A percentile compares a stretch with the other conserved stretches of the same genome.
Conservation (phyloP, 1,140 invertebrate genomes). For the Hetaerina americana region DNA sequence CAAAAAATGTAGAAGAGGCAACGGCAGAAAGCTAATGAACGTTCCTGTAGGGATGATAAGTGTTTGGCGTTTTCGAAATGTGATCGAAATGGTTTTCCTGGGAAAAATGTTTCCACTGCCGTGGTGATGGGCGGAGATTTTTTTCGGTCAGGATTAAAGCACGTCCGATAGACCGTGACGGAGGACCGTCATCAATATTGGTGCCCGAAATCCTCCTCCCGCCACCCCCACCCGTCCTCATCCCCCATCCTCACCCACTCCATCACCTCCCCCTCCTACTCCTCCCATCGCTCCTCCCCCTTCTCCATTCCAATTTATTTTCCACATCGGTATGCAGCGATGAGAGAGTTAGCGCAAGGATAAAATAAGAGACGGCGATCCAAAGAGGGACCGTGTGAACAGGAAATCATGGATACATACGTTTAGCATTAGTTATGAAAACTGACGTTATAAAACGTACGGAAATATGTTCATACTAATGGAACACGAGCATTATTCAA, state of each 20-base stretch:
- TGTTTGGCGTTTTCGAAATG: background rate
- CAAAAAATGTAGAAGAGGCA: too few species aligned
- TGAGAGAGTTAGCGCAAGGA: background rate
- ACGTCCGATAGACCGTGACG: background rate
- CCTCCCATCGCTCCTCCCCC: background rate
- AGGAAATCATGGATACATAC: too few species aligned
- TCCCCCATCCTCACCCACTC: background rate
- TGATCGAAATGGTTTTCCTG: background rate
- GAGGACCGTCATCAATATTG: background rate
- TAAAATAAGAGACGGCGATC: background rate
- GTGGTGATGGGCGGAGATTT: background rate
- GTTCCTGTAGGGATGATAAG: background rate
- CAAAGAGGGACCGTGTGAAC: too few species aligned
- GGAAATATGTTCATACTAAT: too few species aligned
- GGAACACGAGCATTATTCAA: too few species aligned
- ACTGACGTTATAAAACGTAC: too few species aligned
- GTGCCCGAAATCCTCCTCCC: background rate
- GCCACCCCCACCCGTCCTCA: background rate
- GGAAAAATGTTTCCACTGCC: background rate
- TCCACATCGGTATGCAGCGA: background rate
- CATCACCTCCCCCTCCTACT: background rate
- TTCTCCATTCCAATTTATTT: background rate
- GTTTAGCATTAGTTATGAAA: too few species aligned
- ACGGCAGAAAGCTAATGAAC: background rate
- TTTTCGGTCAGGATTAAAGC: background rate